Percentiles rank a stretch among this genome's conserved stretches.
Evolutionary conservation across 2,888 invertebrate genomes (phyloP).

Genomic region (Noctua fimbriata): DNA sequence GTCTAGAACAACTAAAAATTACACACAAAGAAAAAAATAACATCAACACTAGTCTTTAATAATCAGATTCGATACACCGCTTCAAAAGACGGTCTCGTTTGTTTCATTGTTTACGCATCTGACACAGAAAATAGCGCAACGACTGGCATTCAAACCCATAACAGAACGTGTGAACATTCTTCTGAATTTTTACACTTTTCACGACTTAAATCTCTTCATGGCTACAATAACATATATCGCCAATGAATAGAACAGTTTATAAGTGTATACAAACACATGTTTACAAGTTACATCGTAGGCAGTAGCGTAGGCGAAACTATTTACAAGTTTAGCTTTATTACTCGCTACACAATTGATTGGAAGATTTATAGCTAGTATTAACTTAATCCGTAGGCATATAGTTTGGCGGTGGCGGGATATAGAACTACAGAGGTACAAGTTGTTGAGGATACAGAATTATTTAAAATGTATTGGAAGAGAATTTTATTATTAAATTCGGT

Average conservation of each 20-base stretch:
- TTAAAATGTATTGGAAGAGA: background rate
- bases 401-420: constrained; percentile 10
- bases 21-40: background rate
- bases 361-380: constrained; percentile 16
- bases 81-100: background rate
- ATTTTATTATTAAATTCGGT: background rate
- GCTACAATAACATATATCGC: background rate
- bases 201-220: background rate
- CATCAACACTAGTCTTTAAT: background rate
- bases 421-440: background rate
- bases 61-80: background rate
- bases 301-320: constrained; percentile 36
- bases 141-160: background rate
- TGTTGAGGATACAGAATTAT: background rate
- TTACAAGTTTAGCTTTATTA: constrained; percentile 9
- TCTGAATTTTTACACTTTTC: background rate
- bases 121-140: background rate
- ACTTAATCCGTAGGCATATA: constrained; percentile 10
- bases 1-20: background rate
- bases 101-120: background rate
- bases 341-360: constrained; percentile 16
- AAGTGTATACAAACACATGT: background rate
- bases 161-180: background rate
- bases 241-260: background rate
- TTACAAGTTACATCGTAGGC: constrained; percentile 25